phyloP scores from a whole-genome alignment of 2,888 invertebrate genomes.

The Drosophila macrothrix region DNA sequence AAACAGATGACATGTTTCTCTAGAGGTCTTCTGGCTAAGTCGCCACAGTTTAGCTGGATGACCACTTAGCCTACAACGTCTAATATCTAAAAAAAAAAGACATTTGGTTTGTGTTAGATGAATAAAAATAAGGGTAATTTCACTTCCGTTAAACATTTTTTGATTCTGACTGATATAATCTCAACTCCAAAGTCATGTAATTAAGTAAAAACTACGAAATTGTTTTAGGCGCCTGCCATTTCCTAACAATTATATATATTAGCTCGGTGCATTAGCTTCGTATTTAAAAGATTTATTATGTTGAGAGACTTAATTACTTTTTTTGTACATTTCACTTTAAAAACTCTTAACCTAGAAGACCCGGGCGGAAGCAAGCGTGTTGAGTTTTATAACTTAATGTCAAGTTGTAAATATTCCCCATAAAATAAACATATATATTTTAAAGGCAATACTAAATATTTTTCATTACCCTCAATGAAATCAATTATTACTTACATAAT shows the following conservation, averaged over 20 bases:
- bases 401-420: conserved; percentile 5
- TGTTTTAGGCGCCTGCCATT: conserved; percentile 9
- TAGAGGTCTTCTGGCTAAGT: neutral
- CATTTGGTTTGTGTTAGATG: neutral
- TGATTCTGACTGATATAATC: neutral
- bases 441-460: neutral
- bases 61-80: neutral
- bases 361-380: conserved; percentile 21
- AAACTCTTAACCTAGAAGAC: conserved; percentile 36
- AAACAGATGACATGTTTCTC: neutral
- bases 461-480: neutral
- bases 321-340: conserved; percentile 37
- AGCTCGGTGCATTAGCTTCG: conserved; percentile 14
- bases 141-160: neutral
- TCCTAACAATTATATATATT: neutral
- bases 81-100: neutral
- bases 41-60: neutral
- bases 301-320: conserved; percentile 31
- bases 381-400: neutral
- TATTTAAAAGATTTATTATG: conserved; percentile 17
- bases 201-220: conserved; percentile 21
- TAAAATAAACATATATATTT: neutral
- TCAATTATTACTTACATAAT: neutral
- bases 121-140: neutral
- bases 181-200: neutral